Conservation (phyloP, 1,140 invertebrate species). For the Copidosoma floridanum region DNA sequence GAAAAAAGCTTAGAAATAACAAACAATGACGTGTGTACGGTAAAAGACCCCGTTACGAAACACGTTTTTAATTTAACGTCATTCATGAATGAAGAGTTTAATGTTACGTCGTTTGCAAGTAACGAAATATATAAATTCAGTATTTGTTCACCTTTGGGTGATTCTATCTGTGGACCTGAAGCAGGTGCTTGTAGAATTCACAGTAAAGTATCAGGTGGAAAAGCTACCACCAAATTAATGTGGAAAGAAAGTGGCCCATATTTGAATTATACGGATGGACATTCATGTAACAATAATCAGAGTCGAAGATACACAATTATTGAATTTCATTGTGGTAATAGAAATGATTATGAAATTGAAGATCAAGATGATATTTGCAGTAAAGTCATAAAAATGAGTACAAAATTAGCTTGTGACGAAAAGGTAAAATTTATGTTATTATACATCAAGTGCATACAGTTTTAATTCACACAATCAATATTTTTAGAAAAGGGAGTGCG, state of each 20-base stretch:
- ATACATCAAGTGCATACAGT: too few species aligned
- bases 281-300: slow-evolving; percentile 44
- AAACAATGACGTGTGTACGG: slow-evolving; percentile 31
- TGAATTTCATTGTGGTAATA: slow-evolving; percentile 55
- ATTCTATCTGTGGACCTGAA: slow-evolving; percentile 31
- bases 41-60: slow-evolving; percentile 44
- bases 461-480: too few species aligned
- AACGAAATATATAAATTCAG: slow-evolving; percentile 34
- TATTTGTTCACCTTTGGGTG: slow-evolving; percentile 36
- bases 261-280: slow-evolving; percentile 57
- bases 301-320: slow-evolving; percentile 56
- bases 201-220: slow-evolving; percentile 46
- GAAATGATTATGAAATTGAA: slow-evolving; percentile 8
- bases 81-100: slow-evolving; percentile 29
- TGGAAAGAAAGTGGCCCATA: slow-evolving; percentile 56
- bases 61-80: slow-evolving; percentile 32
- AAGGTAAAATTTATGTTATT: not conserved
- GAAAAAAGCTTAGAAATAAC: slow-evolving; percentile 35
- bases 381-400: slow-evolving; percentile 1
- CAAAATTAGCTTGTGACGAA: not conserved
- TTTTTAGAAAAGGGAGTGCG: slow-evolving; percentile 26
- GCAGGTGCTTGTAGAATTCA: slow-evolving; percentile 40
- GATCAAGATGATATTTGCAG: not conserved
- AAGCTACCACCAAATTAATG: slow-evolving; percentile 51
- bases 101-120: slow-evolving; percentile 8